Base-by-base conservation (phyloP, 2,888 invertebrate species). In the Stegophylla sp. region DNA sequence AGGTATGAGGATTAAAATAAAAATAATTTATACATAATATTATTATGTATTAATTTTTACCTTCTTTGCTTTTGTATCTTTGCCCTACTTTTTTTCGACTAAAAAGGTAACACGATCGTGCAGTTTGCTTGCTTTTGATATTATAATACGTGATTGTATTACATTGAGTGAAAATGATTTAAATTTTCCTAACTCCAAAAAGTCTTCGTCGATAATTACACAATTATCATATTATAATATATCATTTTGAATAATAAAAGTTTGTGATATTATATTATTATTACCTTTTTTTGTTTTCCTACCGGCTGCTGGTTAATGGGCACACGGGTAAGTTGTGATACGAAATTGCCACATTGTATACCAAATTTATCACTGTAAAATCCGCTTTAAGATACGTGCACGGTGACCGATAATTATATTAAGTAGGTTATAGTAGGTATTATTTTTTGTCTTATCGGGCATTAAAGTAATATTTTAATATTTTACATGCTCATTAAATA, bases 201-300 rank as follows among this genome's bases (percentile, higher is more conserved):
- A 28, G 12, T 13, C 15, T 43, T 7, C n/a, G n/a, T n/a, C n/a
- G n/a, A 45, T 12, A n/a, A 43, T 71, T 41, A 17, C 63, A 59
- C 20, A 56, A 72, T 72, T 72, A 72, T 56, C 41, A 26, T 59
- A 34, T 34, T 7, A n/a, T n/a, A 5, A 34, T 48, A 43, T 61
- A 28, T 28, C 26, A 15, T 61, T 63, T 74, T 3, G 13, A 61
- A 63, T 61, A 74, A 74, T 61, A 48, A 48, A 61, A 74, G n/a
- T 28, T 20, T 20, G 13, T 26, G 28, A 9, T 20, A n/a, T n/a
- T n/a, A n/a, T n/a, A n/a, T n/a, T n/a, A 43, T 45, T 59, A 61
- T 73, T 61, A 28, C 28, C n/a, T n/a, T n/a, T 28, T 61, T 74
- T 61, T 48, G 61, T 61, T 74, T 59, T 74, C 10, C 59, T 26